Conservation (phyloP, 2,113 vertebrate species). For the Podilymbus podiceps region DNA sequence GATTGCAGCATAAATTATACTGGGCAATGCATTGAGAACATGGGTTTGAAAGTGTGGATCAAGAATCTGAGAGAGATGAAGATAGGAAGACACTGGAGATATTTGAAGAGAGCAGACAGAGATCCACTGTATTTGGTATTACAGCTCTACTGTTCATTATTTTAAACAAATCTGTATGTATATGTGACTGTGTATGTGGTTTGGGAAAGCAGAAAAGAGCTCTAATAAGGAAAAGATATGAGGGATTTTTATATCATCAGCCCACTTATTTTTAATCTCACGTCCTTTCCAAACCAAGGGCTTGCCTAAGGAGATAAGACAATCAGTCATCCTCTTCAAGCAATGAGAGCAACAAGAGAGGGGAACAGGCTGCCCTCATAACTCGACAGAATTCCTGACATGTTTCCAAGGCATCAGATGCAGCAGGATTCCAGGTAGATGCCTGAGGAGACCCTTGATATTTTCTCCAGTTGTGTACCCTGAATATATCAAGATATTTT, state of each 20-base stretch:
- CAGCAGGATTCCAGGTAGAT: background rate
- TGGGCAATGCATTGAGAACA: background rate
- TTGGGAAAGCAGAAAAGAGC: background rate
- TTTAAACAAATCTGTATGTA: background rate
- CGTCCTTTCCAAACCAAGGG: background rate
- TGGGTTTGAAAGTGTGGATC: rapidly evolving
- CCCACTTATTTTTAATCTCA: background rate
- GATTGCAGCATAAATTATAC: background rate
- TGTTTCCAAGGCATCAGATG: background rate
- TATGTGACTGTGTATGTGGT: background rate
- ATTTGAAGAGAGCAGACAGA: background rate
- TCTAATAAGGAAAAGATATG: conserved; percentile 5
- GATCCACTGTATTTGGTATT: background rate
- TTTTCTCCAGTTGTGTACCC: background rate
- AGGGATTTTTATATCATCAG: conserved; percentile 27
- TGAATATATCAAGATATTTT: background rate
- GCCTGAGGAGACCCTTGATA: background rate
- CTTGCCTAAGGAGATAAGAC: background rate
- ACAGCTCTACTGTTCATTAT: background rate
- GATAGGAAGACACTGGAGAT: background rate
- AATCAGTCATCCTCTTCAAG: background rate
- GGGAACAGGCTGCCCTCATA: background rate
- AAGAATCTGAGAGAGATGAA: background rate
- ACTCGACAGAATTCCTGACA: background rate
- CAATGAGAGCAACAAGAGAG: background rate